Evolutionary conservation across 1,140 invertebrate genomes (phyloP), one percentile per base, ranked within the genome.

Genomic region (Neocloeon triangulifer): DNA sequence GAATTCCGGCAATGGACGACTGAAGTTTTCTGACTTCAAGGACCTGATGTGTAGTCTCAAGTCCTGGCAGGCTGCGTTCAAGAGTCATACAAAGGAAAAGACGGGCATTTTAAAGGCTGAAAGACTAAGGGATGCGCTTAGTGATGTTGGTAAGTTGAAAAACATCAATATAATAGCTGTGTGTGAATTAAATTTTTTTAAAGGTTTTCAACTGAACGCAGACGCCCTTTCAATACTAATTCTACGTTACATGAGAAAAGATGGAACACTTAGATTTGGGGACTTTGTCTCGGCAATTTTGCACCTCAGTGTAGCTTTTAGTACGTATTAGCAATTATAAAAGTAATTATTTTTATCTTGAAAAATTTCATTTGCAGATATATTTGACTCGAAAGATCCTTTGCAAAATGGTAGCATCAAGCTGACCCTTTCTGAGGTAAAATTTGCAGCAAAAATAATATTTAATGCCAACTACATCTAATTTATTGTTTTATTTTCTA

Each of bases 41-140:
- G 80, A 88, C 46, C 59, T 92, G 27, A 86, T 92, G 67, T 85
- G 78, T 37, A 88, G 80, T 45, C 51, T 92, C 13, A 88, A 86
- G 48, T 68, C 74, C 35, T 89, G 85, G 84, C 85, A 91, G 49
- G 70, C 69, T 5, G 75, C 80, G 4, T 92, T 91, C 49, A 84
- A 81, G 48, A 78, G 72, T 43, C 81, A 91, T 46, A 80, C 82
- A 1, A 79, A 80, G 44, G 82, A 88, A 46, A 85, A 85, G 51
- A 82, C 80, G 8, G 84, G 85, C 14, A 80, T 91, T 19, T 51
- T 92, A 15, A 72, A 78, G 42, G 81, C 80, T 2, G 85, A 92
- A 56, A 61, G 79, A 36, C 53, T 89, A 30, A 59, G 78, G 14
- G 82, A 88, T 45, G 79, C 81, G 3, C 53, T 89, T 2, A 53